Evolutionary conservation across 2,797 vertebrate genomes (phyloP), one percentile per base, ranked within the genome.

Genomic region (Manis pentadactyla): DNA sequence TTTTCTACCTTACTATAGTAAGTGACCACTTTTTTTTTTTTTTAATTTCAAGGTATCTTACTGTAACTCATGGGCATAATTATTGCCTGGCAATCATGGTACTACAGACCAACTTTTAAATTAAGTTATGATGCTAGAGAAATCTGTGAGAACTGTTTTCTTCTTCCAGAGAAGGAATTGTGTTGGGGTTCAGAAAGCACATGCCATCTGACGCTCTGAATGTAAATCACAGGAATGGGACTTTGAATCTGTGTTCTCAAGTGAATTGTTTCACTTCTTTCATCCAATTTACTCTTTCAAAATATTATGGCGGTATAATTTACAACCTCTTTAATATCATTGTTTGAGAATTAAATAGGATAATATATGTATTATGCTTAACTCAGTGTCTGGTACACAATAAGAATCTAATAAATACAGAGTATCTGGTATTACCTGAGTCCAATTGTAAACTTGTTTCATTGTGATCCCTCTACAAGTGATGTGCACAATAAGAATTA

Each of bases 311-410:
- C 42, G 23, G 8, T 68, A 18, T 27, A 96, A 18, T 82, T 93
- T 93, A 82, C 34, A 93, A 68, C 5, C 34, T 84, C 61, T 23
- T 42, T 78, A 51, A 53, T 64, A 61, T 21, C 39, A 13, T 90
- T 78, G 19, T 42, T 88, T 93, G 73, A 93, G 42, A 95, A 85
- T 83, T 90, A 74, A 85, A 49, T 59, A 46, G 9, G 29, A 39
- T 42, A 79, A 93, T 85, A 49, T 49, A 10, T 49, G 9, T 11
- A 21, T 13, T 55, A 18, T 49, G 34, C 31, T 90, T 89, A 86
- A 77, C 23, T 46, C 61, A 63, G 51, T 42, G 7, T 74, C 34
- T 49, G 64, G 25, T 34, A 93, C 29, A 57, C 15, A 75, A 21
- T 61, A 55, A 87, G 55, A 42, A 74, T 83, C 51, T 88, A 82